Evolutionary conservation across 2,797 vertebrate species (phyloP).

Genomic region (Artibeus jamaicensis): DNA sequence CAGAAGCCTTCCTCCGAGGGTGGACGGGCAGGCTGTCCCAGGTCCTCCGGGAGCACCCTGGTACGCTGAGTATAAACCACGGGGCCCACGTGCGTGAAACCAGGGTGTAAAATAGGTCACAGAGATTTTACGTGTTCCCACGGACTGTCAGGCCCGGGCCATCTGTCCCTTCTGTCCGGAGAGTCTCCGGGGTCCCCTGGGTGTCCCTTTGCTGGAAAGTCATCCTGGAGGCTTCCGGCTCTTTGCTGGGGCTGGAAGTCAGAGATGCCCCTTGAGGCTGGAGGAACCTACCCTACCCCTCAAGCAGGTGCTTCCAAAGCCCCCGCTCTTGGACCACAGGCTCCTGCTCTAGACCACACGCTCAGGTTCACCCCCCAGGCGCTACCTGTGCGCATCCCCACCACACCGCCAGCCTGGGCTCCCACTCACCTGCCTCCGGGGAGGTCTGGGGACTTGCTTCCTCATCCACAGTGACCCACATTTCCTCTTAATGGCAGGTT

Average conservation of each 20-base stretch:
- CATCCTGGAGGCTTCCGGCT: neutral
- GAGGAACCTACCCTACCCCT: too few species aligned
- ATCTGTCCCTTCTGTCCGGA: neutral
- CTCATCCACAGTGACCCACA: rapidly evolving
- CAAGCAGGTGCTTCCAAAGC: neutral
- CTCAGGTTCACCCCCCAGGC: too few species aligned
- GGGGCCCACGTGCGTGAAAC: neutral
- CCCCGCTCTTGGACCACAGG: too few species aligned
- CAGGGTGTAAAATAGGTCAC: neutral
- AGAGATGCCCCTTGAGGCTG: neutral
- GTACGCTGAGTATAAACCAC: neutral
- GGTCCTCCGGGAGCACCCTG: neutral
- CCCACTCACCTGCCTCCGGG: neutral
- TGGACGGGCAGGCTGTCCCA: too few species aligned
- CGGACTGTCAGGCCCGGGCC: neutral
- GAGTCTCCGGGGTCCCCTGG: neutral
- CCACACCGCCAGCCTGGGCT: rapidly evolving
- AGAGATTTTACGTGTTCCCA: neutral
- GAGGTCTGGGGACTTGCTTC: rapidly evolving
- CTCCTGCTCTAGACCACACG: rapidly evolving
- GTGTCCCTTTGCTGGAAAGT: neutral
- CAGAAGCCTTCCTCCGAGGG: rapidly evolving
- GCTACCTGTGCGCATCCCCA: rapidly evolving
- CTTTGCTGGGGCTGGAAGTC: neutral
- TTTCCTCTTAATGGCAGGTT: neutral